phyloP scores from a whole-genome alignment of 2,888 invertebrate species.

The Athrips mouffetella region DNA sequence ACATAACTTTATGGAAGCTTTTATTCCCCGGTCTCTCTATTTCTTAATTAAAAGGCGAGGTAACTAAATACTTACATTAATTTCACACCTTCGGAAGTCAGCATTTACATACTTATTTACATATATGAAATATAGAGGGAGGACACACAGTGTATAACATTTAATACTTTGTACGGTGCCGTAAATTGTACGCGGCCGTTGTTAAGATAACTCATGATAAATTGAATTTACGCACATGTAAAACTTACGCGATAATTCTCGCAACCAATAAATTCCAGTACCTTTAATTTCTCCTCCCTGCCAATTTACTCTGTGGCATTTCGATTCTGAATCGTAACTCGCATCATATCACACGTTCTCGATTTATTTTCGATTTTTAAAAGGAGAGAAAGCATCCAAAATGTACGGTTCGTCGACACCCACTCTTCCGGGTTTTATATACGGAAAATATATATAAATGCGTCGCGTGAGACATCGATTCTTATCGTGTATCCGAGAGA shows the following conservation, averaged over 20 bases:
- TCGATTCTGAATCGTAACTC: conserved; percentile 23
- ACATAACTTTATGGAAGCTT: too few relatives aligned
- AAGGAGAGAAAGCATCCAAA: conserved; percentile 49
- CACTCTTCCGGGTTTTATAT: conserved; percentile 61
- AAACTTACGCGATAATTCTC: conserved; percentile 48
- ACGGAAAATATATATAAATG: conserved; percentile 60
- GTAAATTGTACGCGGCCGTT: conserved; percentile 36
- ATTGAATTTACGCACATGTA: conserved; percentile 47
- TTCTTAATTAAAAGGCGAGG: neutral
- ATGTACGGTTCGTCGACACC: conserved; percentile 48
- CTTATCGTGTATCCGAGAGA: conserved; percentile 72
- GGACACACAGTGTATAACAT: conserved; percentile 30
- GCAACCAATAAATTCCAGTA: conserved; percentile 44
- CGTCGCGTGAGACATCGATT: conserved; percentile 74
- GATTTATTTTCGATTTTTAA: conserved; percentile 6
- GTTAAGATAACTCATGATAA: conserved; percentile 49
- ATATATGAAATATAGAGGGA: conserved; percentile 30
- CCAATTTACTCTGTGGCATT: conserved; percentile 21
- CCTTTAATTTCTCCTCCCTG: conserved; percentile 42
- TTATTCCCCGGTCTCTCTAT: too few relatives aligned
- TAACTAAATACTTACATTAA: conserved; percentile 1
- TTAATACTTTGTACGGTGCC: conserved; percentile 34
- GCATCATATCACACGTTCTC: conserved; percentile 29
- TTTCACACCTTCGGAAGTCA: conserved; percentile 12
- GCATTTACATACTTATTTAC: conserved; percentile 28